A percentile compares a stretch with the other conserved stretches of the same genome.
phyloP scores from a whole-genome alignment of 1,140 invertebrate species.

The Dolichoris vasculosae region DNA sequence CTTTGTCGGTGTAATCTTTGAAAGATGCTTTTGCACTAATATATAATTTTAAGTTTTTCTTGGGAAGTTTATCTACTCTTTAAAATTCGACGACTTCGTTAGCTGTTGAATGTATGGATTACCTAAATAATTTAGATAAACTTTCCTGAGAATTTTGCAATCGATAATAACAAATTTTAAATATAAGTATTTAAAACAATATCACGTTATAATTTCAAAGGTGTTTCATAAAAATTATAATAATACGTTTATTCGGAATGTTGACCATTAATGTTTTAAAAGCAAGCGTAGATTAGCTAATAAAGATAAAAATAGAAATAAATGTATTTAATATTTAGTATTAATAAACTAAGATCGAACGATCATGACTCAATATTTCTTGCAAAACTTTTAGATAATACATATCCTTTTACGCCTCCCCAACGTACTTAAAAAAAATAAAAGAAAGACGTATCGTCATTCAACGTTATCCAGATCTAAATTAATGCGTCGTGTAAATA shows the following conservation, averaged over 20 bases:
- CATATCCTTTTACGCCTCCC: too few relatives aligned
- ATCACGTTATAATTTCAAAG: background rate
- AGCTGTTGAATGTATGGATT: background rate
- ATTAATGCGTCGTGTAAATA: too few relatives aligned
- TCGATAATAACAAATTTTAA: background rate
- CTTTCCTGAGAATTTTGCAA: background rate
- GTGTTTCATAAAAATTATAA: background rate
- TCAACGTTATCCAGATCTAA: background rate
- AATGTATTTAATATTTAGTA: background rate
- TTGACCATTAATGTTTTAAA: background rate
- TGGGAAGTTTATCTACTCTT: background rate
- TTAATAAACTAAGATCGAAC: background rate
- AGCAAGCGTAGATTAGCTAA: background rate
- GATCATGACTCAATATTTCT: background rate
- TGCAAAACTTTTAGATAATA: background rate
- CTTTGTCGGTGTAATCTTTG: background rate
- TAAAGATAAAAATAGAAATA: background rate
- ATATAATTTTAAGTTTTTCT: slow-evolving; percentile 10
- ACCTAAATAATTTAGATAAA: background rate
- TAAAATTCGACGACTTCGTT: background rate
- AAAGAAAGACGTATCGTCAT: background rate
- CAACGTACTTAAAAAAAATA: too few relatives aligned
- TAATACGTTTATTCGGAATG: background rate
- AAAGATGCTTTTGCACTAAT: background rate
- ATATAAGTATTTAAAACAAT: background rate